Percentiles rank a stretch among this genome's conserved stretches.
Conservation (phyloP, 2,888 invertebrate species). For the Drosophila nr. medialis region DNA sequence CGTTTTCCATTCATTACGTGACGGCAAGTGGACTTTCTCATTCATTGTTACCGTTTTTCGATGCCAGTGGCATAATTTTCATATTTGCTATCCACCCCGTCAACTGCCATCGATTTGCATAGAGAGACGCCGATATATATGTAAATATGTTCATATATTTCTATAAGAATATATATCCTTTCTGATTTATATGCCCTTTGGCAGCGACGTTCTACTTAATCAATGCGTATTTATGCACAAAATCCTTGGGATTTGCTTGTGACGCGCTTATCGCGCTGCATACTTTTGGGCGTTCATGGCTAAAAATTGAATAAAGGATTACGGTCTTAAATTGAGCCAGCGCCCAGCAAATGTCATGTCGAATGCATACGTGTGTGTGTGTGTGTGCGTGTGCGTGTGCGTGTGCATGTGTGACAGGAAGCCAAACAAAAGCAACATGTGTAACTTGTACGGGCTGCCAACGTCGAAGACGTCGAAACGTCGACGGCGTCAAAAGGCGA, state of each 20-base stretch:
- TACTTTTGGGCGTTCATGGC: conserved; percentile 66
- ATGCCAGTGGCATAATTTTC: conserved; percentile 74
- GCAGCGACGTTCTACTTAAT: conserved; percentile 57
- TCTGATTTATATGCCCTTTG: conserved; percentile 51
- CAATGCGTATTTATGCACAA: conserved; percentile 70
- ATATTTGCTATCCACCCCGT: conserved; percentile 61
- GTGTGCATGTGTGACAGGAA: conserved; percentile 70
- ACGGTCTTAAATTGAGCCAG: conserved; percentile 69
- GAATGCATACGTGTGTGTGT: conserved; percentile 41
- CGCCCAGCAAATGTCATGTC: conserved; percentile 70
- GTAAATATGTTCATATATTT: conserved; percentile 3
- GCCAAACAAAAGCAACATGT: conserved; percentile 83
- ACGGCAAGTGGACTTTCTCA: conserved; percentile 26
- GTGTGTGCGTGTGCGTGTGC: conserved; percentile 17
- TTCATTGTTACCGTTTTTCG: conserved; percentile 56
- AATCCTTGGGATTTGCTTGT: conserved; percentile 65
- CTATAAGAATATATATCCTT: conserved; percentile 8
- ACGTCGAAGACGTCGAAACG: conserved; percentile 18
- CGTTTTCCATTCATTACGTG: conserved; percentile 55
- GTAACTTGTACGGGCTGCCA: conserved; percentile 72
- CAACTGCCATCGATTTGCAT: conserved; percentile 72
- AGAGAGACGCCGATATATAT: conserved; percentile 20
- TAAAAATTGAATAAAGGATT: conserved; percentile 82
- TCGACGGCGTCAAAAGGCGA: conserved; percentile 69
- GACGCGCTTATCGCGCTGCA: conserved; percentile 75